Evolutionary conservation across 2,888 invertebrate genomes (phyloP).

Genomic region (Caenorhabditis imperialis): DNA sequence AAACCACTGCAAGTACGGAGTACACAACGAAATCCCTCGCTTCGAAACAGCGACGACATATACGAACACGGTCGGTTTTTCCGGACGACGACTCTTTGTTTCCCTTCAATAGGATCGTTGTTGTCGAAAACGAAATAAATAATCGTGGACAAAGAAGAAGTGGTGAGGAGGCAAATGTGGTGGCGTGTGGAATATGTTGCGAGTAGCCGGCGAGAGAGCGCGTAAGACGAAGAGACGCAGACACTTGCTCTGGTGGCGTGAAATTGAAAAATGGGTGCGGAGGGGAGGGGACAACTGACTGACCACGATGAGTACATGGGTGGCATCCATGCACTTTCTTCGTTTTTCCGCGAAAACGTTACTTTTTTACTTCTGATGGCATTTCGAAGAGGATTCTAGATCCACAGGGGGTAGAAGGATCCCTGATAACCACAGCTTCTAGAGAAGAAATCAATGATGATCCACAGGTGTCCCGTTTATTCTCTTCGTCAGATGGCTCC

Average conservation of each 20-base stretch:
- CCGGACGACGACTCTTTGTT: too few relatives aligned
- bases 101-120: too few relatives aligned
- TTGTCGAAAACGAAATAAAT: constrained; percentile 33
- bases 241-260: constrained; percentile 33
- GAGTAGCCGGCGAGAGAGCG: constrained; percentile 41
- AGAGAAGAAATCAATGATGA: too few relatives aligned
- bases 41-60: too few relatives aligned
- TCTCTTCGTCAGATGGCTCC: too few relatives aligned
- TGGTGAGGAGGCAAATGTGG: constrained; percentile 33
- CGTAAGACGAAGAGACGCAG: constrained; percentile 29
- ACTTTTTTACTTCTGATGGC: too few relatives aligned
- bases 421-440: too few relatives aligned
- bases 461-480: too few relatives aligned
- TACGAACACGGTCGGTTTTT: too few relatives aligned
- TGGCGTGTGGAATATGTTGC: constrained; percentile 39
- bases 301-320: constrained; percentile 37
- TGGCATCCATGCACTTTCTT: constrained; percentile 20
- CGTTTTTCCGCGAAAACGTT: not conserved
- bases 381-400: too few relatives aligned
- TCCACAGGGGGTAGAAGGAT: too few relatives aligned
- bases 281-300: constrained; percentile 29
- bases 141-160: constrained; percentile 32
- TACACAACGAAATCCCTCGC: constrained; percentile 12
- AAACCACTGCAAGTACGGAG: constrained; percentile 6
- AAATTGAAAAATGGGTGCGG: constrained; percentile 49